Base-by-base conservation (phyloP, 1,140 invertebrate genomes). In the Oedothorax gibbosus region DNA sequence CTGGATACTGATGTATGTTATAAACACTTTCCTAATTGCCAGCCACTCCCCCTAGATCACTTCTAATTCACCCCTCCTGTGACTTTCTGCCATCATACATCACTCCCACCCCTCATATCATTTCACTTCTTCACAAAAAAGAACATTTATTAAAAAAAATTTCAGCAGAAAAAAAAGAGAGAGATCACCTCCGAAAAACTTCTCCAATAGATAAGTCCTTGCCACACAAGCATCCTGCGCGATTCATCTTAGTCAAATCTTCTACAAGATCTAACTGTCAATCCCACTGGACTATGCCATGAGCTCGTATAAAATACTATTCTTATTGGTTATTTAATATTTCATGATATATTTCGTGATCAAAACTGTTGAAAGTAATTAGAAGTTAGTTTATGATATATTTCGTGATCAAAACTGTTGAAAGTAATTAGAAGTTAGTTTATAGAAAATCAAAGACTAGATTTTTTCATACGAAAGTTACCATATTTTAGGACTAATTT, bases 161-260 rank as follows among this genome's bases (percentile, higher is more conserved):
- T 15, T 35, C 35, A 2, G 18, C n/a, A n/a, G n/a, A n/a, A n/a
- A 62, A 60, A 75, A 75, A 75, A 56, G 53, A 10, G n/a, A 35
- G 1, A 57, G 10, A 35, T 35, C 65, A 35, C 54, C 60, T 65
- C 14, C 51, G 51, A 65, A 71, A 81, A 81, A 71, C 62, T 79
- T 68, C 56, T 54, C 18, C 14, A 60, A 21, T 51, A 81, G 78
- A 81, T 81, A 81, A 81, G 78, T 69, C 21, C 35, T 35, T 66
- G 77, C 60, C 49, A 35, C 35, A 35, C 35, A 35, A 68, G 65
- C 64, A 79, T 79, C 77, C 77, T 79, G 77, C 51, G 77, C 78
- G 78, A 81, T 81, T 81, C 78, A 81, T 81, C 78, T 71, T 81
- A 81, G 65, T 81, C 78, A 81, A 60, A 20, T 68, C 60, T 57